Evolutionary conservation across 2,888 invertebrate genomes (phyloP).

Genomic region (Sycophila texana): DNA sequence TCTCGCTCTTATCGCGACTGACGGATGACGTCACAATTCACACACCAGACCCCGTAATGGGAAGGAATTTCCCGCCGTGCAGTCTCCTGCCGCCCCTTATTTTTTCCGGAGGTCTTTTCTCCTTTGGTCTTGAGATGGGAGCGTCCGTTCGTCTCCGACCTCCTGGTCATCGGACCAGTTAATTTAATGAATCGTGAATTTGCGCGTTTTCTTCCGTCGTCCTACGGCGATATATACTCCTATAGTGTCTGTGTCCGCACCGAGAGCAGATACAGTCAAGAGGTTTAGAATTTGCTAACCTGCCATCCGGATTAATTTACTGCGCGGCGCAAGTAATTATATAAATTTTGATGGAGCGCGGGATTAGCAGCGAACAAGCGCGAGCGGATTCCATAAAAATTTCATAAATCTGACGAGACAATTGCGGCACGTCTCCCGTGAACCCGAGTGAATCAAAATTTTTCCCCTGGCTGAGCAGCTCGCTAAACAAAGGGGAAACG

Average conservation of each 20-base stretch:
- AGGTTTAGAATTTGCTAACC: neutral
- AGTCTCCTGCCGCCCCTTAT: slow-evolving; percentile 44
- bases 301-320: neutral
- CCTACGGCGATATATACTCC: too few relatives aligned
- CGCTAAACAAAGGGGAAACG: slow-evolving; percentile 22
- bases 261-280: neutral
- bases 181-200: too few relatives aligned
- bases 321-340: too few relatives aligned
- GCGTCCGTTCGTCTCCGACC: too few relatives aligned
- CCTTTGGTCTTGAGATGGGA: neutral
- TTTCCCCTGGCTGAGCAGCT: slow-evolving; percentile 16
- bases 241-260: slow-evolving; percentile 6
- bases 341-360: neutral
- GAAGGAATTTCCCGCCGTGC: slow-evolving; percentile 69
- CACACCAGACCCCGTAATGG: slow-evolving; percentile 62
- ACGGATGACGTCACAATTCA: slow-evolving; percentile 66
- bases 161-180: too few relatives aligned
- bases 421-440: neutral
- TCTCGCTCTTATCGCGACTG: slow-evolving; percentile 22
- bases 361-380: neutral
- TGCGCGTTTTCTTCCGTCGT: neutral
- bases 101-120: neutral
- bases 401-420: neutral
- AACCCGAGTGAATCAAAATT: neutral
- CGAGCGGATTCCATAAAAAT: slow-evolving; percentile 7